A percentile compares a stretch with the other conserved stretches of the same genome.
Evolutionary conservation across 2,113 vertebrate genomes (phyloP).

Genomic region (Pseudonaja textilis): DNA sequence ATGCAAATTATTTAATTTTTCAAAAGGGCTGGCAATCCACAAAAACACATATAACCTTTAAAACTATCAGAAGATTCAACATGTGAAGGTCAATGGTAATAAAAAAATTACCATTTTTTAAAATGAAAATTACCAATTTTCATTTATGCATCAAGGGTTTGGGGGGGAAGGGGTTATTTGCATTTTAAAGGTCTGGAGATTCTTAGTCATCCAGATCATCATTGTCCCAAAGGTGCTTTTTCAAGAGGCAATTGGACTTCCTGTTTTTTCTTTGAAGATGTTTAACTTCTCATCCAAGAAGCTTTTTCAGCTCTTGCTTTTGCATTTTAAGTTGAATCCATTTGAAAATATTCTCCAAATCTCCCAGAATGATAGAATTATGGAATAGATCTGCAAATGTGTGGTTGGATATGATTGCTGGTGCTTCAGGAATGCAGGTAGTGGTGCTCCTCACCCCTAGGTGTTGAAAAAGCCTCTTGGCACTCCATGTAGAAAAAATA

Average conservation of each 20-base stretch:
- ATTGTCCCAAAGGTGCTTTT: too few relatives aligned
- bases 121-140: not conserved
- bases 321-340: not conserved
- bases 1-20: not conserved
- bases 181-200: too few relatives aligned
- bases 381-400: too few relatives aligned
- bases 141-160: not conserved
- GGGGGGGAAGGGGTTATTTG: too few relatives aligned
- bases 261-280: too few relatives aligned
- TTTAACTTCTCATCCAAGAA: too few relatives aligned
- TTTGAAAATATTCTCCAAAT: not conserved
- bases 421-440: not conserved
- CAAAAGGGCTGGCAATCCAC: not conserved
- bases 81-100: not conserved
- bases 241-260: too few relatives aligned
- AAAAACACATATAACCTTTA: not conserved
- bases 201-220: too few relatives aligned
- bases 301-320: not conserved
- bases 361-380: not conserved
- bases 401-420: not conserved
- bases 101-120: not conserved
- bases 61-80: not conserved
- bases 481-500: not conserved
- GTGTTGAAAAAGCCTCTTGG: not conserved
- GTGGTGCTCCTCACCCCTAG: not conserved